A percentile compares a stretch with the other conserved stretches of the same genome.
These are phyloP conservation scores for Zophobas morio DNA, from an alignment of 1,140 invertebrate species.

Conservation along the genomic window DNA sequence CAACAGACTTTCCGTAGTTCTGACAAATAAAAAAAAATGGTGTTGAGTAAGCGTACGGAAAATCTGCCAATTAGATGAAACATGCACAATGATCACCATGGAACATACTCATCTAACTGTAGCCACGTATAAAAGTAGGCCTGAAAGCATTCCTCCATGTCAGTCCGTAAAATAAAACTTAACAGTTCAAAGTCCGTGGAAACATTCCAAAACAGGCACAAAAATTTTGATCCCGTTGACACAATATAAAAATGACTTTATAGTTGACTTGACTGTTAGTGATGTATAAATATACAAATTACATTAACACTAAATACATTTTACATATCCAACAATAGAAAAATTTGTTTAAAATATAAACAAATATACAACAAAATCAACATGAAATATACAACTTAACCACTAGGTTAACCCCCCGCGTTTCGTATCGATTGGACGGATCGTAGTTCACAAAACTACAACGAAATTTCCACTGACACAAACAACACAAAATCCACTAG, in stretches of 20 bases:
- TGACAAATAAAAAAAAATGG: not conserved
- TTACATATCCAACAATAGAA: not conserved
- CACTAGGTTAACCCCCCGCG: slow-evolving; percentile 1
- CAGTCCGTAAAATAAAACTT: slow-evolving; percentile 7
- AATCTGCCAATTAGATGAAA: slow-evolving; percentile 26
- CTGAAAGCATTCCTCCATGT: slow-evolving; percentile 4
- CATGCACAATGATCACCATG: slow-evolving; percentile 57
- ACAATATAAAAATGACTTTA: too few relatives aligned
- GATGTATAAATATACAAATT: not conserved
- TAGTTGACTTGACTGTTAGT: not conserved
- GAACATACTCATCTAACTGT: slow-evolving; percentile 63
- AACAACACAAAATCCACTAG: slow-evolving; percentile 29
- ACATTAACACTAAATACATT: slow-evolving; percentile 1
- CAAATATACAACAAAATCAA: not conserved
- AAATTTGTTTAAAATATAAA: not conserved
- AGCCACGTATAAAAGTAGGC: slow-evolving; percentile 28
- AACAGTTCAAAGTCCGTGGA: slow-evolving; percentile 23
- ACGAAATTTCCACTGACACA: slow-evolving; percentile 15
- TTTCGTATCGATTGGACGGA: slow-evolving; percentile 13
- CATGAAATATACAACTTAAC: slow-evolving; percentile 2
- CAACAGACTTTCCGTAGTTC: not conserved
- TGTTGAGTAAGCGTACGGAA: not conserved
- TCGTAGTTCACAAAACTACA: slow-evolving; percentile 15
- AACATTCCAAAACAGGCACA: slow-evolving; percentile 27
- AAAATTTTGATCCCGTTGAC: slow-evolving; percentile 24